Evolutionary conservation across 1,140 invertebrate species (phyloP).

Genomic region (Micrasema longulum): DNA sequence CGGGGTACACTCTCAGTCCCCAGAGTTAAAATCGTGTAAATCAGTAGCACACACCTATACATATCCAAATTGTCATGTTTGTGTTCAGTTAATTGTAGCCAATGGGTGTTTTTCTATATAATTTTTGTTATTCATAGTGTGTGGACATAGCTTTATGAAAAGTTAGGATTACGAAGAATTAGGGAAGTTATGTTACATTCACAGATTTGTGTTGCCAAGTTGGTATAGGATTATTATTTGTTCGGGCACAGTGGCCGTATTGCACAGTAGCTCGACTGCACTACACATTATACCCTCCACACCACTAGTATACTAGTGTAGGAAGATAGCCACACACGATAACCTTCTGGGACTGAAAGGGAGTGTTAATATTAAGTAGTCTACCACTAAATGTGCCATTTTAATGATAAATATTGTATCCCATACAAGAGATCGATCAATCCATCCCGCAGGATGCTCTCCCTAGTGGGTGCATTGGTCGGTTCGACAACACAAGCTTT

Average conservation of each 20-base stretch:
- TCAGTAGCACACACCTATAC: conserved; percentile 31
- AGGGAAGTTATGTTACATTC: conserved; percentile 21
- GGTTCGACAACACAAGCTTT: conserved; percentile 55
- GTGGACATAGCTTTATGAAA: conserved; percentile 34
- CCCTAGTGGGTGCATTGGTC: conserved; percentile 19
- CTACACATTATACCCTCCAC: not conserved
- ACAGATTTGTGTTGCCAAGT: conserved; percentile 33
- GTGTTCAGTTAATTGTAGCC: conserved; percentile 33
- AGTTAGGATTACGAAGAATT: conserved; percentile 19
- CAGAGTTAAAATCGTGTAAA: conserved; percentile 7
- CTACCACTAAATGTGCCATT: conserved; percentile 55
- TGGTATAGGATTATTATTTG: conserved; percentile 8
- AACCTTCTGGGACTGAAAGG: no score
- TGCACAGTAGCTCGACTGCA: conserved; percentile 11
- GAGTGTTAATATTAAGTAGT: conserved; percentile 47
- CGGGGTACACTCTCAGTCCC: not conserved
- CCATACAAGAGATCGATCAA: conserved; percentile 29
- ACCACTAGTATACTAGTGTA: not conserved
- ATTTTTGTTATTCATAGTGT: conserved; percentile 37
- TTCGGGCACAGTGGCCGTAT: conserved; percentile 7
- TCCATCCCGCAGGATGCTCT: conserved; percentile 10
- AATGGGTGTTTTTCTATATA: conserved; percentile 30
- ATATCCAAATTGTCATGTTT: conserved; percentile 31
- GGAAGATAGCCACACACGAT: not conserved
- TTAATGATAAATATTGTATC: conserved; percentile 50